Conservation (phyloP, 2,113 vertebrate genomes). For the Brachyhypopomus gauderio region DNA sequence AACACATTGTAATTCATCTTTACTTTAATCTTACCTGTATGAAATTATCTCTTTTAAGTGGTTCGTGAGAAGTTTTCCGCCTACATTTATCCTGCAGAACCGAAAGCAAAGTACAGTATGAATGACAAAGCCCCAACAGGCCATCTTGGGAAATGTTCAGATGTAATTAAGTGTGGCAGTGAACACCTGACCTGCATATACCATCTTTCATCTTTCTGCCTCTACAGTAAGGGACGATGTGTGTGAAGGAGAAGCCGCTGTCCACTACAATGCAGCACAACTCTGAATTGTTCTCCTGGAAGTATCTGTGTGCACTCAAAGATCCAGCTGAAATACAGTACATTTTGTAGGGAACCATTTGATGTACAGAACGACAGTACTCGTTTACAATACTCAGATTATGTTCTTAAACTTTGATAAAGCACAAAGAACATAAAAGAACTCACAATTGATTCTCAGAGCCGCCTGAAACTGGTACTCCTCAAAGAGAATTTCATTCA, state of each 20-base stretch:
- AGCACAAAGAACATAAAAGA: not conserved
- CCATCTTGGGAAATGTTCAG: not conserved
- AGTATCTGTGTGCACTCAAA: conserved; percentile 89
- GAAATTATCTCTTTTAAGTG: conserved; percentile 99
- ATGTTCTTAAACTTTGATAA: not conserved
- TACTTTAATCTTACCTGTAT: conserved; percentile 80
- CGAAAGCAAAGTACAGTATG: not conserved
- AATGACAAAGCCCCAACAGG: not conserved
- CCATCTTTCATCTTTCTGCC: conserved; percentile 95
- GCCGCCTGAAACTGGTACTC: conserved; percentile 98
- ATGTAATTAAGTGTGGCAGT: not conserved
- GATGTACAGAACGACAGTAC: not conserved
- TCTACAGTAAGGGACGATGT: conserved; percentile 92
- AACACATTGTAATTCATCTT: not conserved
- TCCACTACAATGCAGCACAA: conserved; percentile 95
- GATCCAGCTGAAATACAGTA: conserved; percentile 82
- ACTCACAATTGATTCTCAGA: conserved; percentile 89
- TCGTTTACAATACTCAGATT: not conserved
- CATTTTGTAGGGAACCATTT: not conserved
- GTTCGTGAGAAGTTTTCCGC: conserved; percentile 96
- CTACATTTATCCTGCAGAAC: conserved; percentile 88
- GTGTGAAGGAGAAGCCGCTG: conserved; percentile 95
- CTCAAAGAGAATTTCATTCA: conserved; percentile 99
- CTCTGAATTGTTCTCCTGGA: conserved; percentile 85
- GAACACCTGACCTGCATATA: conserved; percentile 83